These are phyloP conservation scores for Drosophila ohnishii DNA, from an alignment of 1,140 invertebrate genomes.

Conservation along the genomic window DNA sequence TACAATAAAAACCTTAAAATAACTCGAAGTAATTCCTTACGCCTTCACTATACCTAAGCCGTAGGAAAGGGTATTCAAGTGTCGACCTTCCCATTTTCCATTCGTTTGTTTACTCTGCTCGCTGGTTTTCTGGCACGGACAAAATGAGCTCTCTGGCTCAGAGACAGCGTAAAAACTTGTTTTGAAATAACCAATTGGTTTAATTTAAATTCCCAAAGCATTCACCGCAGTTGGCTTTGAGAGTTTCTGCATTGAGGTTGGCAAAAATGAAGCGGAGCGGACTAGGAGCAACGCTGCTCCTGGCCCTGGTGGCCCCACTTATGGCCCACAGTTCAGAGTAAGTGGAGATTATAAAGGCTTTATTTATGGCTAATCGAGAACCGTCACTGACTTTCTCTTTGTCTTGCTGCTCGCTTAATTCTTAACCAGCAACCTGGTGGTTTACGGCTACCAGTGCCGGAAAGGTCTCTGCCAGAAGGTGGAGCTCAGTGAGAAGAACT, in stretches of 20 bases:
- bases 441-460: constrained; percentile 85
- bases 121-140: constrained; percentile 19
- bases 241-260: constrained; percentile 28
- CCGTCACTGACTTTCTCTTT: constrained; percentile 19
- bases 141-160: constrained; percentile 22
- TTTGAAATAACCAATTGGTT: constrained; percentile 46
- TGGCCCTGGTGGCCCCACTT: constrained; percentile 37
- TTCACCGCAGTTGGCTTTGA: constrained; percentile 38
- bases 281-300: constrained; percentile 35
- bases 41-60: no score
- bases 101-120: constrained; percentile 31
- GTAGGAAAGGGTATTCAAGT: constrained; percentile 11
- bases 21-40: neutral
- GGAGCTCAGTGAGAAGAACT: constrained; percentile 83
- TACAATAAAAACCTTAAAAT: neutral
- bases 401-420: neutral
- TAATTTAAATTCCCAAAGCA: constrained; percentile 40
- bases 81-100: neutral
- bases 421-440: constrained; percentile 59
- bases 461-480: constrained; percentile 85
- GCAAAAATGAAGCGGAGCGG: constrained; percentile 45
- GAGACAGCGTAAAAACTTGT: constrained; percentile 35
- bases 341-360: constrained; percentile 14
- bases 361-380: neutral
- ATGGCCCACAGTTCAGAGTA: constrained; percentile 45